phyloP scores from a whole-genome alignment of 2,888 invertebrate species.

The Didymodactylos carnosus region DNA sequence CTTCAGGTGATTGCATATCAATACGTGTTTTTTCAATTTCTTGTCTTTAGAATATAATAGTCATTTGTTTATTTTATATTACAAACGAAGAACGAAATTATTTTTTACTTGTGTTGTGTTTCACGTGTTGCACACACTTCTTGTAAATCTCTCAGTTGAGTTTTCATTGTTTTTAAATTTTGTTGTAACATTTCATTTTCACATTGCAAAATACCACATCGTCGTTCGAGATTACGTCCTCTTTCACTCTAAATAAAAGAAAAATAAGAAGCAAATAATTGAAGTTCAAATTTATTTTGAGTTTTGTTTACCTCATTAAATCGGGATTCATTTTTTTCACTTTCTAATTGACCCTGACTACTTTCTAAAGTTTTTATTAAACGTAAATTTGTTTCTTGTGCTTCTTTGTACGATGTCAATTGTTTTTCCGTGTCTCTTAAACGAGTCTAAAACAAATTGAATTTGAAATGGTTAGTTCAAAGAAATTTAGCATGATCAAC shows the following conservation, averaged over 20 bases:
- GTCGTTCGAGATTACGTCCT: background rate
- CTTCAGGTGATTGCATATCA: background rate
- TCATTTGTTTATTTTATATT: no score
- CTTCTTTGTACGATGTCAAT: constrained; percentile 2
- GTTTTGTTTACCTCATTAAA: background rate
- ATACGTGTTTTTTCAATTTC: background rate
- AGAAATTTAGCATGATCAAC: no score
- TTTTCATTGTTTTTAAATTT: background rate
- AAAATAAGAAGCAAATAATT: no score
- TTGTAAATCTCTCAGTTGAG: background rate
- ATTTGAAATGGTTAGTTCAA: background rate
- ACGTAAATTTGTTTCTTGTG: constrained; percentile 5
- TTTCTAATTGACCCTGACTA: background rate
- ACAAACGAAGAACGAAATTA: no score
- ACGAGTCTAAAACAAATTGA: background rate
- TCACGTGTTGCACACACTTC: background rate
- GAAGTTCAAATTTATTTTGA: no score
- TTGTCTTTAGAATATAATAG: background rate
- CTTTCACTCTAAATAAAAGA: background rate
- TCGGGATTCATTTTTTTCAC: background rate
- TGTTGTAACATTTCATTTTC: background rate
- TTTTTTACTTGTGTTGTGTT: background rate
- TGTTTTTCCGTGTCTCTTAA: background rate
- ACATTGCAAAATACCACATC: background rate
- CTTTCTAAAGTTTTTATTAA: constrained; percentile 1